phyloP scores from a whole-genome alignment of 2,797 vertebrate genomes.

The Myiothlypis coronata region DNA sequence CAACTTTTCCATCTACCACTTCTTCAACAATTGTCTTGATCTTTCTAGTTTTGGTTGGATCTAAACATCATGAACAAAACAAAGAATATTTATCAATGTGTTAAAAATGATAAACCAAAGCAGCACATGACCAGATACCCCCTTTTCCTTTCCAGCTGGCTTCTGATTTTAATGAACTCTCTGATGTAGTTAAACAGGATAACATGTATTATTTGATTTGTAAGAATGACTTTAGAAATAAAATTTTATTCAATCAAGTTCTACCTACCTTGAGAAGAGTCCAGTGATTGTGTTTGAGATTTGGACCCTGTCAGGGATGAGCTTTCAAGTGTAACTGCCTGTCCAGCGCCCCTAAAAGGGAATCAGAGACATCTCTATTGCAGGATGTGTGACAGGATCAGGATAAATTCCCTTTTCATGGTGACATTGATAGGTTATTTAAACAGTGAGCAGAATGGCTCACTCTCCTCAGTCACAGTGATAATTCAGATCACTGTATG shows the following conservation, averaged over 20 bases:
- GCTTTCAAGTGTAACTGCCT: constrained; percentile 47
- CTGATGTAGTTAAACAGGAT: not conserved
- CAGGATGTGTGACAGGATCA: not conserved
- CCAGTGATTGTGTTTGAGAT: constrained; percentile 64
- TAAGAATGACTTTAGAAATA: not conserved
- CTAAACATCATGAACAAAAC: constrained; percentile 33
- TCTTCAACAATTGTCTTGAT: constrained; percentile 85
- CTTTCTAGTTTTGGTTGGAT: constrained; percentile 76
- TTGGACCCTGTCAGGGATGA: constrained; percentile 45
- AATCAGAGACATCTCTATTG: not conserved
- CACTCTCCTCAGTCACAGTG: not conserved
- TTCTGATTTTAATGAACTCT: not conserved
- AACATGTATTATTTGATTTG: not conserved
- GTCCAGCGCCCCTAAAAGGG: constrained; percentile 28
- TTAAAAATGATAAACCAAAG: not conserved
- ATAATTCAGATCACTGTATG: not conserved
- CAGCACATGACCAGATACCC: not conserved
- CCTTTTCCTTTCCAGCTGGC: not conserved
- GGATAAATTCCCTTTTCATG: not conserved
- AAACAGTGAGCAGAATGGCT: not conserved
- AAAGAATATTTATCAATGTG: not conserved
- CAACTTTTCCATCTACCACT: constrained; percentile 83
- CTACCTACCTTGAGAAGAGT: constrained; percentile 71
- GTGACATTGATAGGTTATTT: not conserved
- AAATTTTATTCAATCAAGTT: not conserved